Conservation (phyloP, 2,113 vertebrate genomes). For the Corynorhinus townsendii region DNA sequence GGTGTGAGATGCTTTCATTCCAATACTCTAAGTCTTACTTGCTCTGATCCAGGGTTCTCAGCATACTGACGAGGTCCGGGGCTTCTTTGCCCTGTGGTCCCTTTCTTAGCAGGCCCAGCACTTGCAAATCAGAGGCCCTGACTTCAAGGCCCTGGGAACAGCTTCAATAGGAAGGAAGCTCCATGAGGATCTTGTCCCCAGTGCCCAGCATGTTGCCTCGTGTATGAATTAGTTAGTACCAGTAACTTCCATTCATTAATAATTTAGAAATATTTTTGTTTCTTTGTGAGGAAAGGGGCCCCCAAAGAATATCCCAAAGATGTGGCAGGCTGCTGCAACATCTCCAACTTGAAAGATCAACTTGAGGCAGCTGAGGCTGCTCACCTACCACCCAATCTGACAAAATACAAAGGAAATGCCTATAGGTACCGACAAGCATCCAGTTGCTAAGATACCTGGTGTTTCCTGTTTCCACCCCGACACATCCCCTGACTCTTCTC, state of each 20-base stretch:
- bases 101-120: background rate
- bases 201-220: fast-evolving
- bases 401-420: background rate
- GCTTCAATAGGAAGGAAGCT: background rate
- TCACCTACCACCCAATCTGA: background rate
- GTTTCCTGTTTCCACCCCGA: fast-evolving
- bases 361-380: background rate
- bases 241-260: fast-evolving
- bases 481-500: background rate
- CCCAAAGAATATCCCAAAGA: background rate
- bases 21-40: background rate
- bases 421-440: fast-evolving
- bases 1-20: too few relatives aligned
- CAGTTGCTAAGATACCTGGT: background rate
- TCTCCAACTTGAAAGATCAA: background rate
- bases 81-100: background rate
- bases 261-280: background rate
- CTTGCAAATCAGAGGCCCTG: background rate
- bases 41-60: background rate
- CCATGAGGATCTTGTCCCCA: background rate
- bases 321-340: background rate
- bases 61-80: background rate
- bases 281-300: background rate
- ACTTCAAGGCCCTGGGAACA: background rate
- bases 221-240: background rate